Base-by-base conservation (phyloP, 1,140 invertebrate genomes). In the Zophobas morio region DNA sequence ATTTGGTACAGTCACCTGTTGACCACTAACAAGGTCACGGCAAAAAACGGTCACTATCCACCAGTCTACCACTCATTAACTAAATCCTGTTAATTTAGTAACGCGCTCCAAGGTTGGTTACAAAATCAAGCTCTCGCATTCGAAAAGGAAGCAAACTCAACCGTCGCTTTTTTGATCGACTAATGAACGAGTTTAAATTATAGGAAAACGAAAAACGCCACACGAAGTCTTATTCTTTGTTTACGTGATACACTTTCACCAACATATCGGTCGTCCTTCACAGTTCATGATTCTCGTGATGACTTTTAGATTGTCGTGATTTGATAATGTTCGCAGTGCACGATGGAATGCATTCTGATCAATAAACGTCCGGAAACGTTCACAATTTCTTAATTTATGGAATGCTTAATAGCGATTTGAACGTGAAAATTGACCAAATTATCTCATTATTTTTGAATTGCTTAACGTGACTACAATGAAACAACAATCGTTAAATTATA, bases 211-310 rank as follows among this genome's bases (percentile, higher is more conserved):
- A 56, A 74, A 74, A 73, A 51, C 70, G 32, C 47, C 46, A 73
- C 47, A n/a, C 49, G 37, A 8, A 73, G 39, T 66, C 39, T 66
- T 66, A 66, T 40, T 66, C 60, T 74, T 74, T 56, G 51, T 74
- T 74, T 74, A 74, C 37, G 35, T 63, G 74, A 63, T 75, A 75
- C 56, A 75, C 74, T 75, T 75, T 75, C 74, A 75, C 74, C 74
- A 63, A 37, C 56, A 63, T 63, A 63, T 75, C 49, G 74, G 57
- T 63, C 74, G 74, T 63, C 74, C 74, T 75, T 75, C 74, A 75
- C 56, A 66, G 74, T 75, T 57, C 57, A 75, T 63, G 57, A 66
- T 75, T 51, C 47, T 53, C 74, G 57, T 75, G 56, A 63, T 73
- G 71, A 39, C 71, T 73, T 73, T 73, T 56, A 73, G 54, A 73